Conservation (phyloP, 23 tunicate species). For the Diplosoma virens region DNA sequence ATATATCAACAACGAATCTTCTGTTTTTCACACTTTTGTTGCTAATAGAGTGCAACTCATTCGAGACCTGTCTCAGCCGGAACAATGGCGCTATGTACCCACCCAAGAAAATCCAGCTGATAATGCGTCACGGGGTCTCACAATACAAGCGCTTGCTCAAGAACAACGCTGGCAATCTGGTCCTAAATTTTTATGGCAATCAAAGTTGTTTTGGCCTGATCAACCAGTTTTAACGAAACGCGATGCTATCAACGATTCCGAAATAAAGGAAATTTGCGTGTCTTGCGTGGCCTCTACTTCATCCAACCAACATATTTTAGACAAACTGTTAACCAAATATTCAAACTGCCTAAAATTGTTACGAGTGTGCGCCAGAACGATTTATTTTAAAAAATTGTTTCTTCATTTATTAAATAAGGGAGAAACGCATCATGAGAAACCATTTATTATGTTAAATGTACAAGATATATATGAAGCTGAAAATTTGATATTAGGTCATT, state of each 20-base stretch:
- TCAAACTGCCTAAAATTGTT: slow-evolving; percentile 35
- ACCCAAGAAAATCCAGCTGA: slow-evolving; percentile 46
- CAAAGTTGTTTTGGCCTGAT: slow-evolving; percentile 23
- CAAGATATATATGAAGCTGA: no score
- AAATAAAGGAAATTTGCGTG: slow-evolving; percentile 14
- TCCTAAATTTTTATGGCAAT: slow-evolving; percentile 45
- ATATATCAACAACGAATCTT: slow-evolving; percentile 19
- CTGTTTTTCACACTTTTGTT: slow-evolving; percentile 43
- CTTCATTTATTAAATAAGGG: no score
- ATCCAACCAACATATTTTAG: not conserved
- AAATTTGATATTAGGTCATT: no score
- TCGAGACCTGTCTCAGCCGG: slow-evolving; percentile 6
- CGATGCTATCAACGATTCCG: slow-evolving; percentile 11
- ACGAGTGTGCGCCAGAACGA: slow-evolving; percentile 18
- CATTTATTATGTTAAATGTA: no score
- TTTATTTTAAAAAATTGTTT: slow-evolving; percentile 17
- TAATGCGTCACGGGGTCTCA: slow-evolving; percentile 36
- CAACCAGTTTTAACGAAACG: slow-evolving; percentile 18
- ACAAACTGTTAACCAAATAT: not conserved
- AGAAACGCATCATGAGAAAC: no score
- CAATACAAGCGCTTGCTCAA: slow-evolving; percentile 3
- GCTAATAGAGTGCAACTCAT: slow-evolving; percentile 50
- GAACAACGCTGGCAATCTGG: slow-evolving; percentile 36
- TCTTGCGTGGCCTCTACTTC: not conserved
- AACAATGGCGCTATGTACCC: slow-evolving; percentile 40